Conservation (phyloP, 2,797 vertebrate species). For the Margarornis squamiger region DNA sequence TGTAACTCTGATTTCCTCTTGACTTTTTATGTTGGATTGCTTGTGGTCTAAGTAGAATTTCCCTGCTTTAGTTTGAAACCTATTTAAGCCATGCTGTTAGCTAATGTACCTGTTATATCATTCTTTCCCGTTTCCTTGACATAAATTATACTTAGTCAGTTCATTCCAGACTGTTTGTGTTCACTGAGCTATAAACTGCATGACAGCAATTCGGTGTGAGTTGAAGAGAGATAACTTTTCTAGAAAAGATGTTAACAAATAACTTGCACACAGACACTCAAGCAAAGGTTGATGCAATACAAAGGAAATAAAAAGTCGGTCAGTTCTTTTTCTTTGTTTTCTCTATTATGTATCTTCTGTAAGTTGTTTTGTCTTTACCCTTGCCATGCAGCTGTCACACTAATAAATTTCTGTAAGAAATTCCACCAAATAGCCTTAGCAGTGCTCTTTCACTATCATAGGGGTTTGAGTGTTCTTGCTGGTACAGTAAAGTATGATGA, state of each 20-base stretch:
- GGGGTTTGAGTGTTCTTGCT: not conserved
- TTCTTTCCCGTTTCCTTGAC: not conserved
- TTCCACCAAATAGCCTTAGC: not conserved
- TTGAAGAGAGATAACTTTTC: not conserved
- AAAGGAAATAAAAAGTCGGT: not conserved
- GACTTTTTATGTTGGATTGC: conserved; percentile 17
- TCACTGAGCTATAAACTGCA: not conserved
- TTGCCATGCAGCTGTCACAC: not conserved
- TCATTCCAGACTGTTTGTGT: not conserved
- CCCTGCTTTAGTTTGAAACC: not conserved
- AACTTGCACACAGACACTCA: not conserved
- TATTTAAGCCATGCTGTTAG: conserved; percentile 11
- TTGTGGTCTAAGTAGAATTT: not conserved
- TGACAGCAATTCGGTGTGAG: not conserved
- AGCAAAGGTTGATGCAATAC: not conserved
- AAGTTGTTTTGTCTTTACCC: not conserved
- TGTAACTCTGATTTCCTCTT: not conserved
- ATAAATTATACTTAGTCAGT: not conserved
- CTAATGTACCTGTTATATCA: not conserved
- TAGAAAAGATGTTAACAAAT: not conserved
- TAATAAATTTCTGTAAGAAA: not conserved
- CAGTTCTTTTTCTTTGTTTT: not conserved
- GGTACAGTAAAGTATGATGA: not conserved
- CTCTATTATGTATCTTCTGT: not conserved
- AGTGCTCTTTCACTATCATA: not conserved